Conservation (phyloP, 2,113 vertebrate genomes). For the Gymnorhina tibicen region DNA sequence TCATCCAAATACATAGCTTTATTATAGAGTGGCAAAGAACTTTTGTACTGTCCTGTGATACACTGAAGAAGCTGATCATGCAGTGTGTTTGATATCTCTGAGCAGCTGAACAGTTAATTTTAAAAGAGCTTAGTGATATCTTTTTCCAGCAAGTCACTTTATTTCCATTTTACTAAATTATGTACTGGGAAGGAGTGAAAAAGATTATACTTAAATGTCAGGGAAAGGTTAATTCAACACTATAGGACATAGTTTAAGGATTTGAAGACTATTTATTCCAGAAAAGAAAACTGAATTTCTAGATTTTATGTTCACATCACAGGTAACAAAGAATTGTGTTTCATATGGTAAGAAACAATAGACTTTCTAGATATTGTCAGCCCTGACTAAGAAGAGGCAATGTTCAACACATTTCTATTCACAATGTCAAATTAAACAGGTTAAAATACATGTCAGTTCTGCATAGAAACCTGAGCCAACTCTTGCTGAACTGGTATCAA, state of each 20-base stretch:
- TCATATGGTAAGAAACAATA: not conserved
- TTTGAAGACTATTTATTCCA: slow-evolving; percentile 30
- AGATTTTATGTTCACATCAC: not conserved
- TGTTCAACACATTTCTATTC: not conserved
- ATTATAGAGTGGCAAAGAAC: not conserved
- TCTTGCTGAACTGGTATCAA: not conserved
- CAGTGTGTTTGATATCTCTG: not conserved
- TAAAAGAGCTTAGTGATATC: not conserved
- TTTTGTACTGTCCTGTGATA: not conserved
- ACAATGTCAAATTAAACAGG: not conserved
- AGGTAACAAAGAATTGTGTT: not conserved
- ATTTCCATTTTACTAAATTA: slow-evolving; percentile 62
- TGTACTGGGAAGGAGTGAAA: slow-evolving; percentile 42
- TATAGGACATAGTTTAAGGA: not conserved
- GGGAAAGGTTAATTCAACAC: slow-evolving; percentile 66
- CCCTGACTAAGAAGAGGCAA: not conserved
- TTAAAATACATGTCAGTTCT: not conserved
- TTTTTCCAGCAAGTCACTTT: slow-evolving; percentile 10
- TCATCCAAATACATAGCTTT: not conserved
- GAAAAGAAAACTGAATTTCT: slow-evolving; percentile 24
- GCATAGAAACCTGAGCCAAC: not conserved
- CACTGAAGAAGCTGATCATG: not conserved
- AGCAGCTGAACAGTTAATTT: not conserved
- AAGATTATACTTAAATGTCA: slow-evolving; percentile 63
- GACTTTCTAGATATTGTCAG: not conserved